Evolutionary conservation across 2,113 vertebrate species (phyloP).

Genomic region (Ameiurus melas): DNA sequence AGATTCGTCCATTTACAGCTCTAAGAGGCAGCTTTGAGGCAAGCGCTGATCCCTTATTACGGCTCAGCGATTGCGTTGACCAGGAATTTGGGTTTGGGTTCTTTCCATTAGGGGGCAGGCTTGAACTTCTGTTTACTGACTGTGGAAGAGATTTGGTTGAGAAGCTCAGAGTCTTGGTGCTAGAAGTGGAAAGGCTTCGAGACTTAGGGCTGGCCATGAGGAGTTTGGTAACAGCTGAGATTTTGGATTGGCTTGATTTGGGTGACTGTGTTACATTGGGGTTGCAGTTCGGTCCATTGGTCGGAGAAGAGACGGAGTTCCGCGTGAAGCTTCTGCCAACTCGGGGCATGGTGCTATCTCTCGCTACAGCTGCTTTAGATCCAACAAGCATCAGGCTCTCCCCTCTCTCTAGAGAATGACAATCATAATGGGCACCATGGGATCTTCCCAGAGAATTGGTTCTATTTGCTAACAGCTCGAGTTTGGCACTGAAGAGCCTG

Average conservation of each 20-base stretch:
- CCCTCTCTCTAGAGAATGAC: slow-evolving; percentile 88
- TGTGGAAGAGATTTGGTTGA: slow-evolving; percentile 95
- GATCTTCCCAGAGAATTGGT: slow-evolving; percentile 89
- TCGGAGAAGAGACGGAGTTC: slow-evolving; percentile 76
- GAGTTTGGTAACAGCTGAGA: slow-evolving; percentile 94
- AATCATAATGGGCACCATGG: slow-evolving; percentile 84
- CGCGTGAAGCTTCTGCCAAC: slow-evolving; percentile 83
- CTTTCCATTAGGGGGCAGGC: slow-evolving; percentile 81
- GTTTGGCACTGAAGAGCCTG: slow-evolving; percentile 89
- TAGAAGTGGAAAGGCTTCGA: slow-evolving; percentile 86
- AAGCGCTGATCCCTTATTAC: slow-evolving; percentile 81
- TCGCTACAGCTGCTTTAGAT: slow-evolving; percentile 71
- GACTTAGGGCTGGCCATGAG: slow-evolving; percentile 91
- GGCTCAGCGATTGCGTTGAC: slow-evolving; percentile 95
- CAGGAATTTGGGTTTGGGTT: slow-evolving; percentile 71
- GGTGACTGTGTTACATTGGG: slow-evolving; percentile 79
- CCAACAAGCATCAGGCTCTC: slow-evolving; percentile 83
- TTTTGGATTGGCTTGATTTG: slow-evolving; percentile 84
- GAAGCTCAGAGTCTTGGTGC: slow-evolving; percentile 94
- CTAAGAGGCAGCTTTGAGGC: slow-evolving; percentile 87
- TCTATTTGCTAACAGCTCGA: slow-evolving; percentile 89
- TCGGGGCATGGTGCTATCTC: slow-evolving; percentile 89
- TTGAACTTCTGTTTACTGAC: slow-evolving; percentile 83
- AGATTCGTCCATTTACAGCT: slow-evolving; percentile 91
- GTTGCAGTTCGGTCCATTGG: slow-evolving; percentile 60